phyloP scores from a whole-genome alignment of 2,113 vertebrate genomes.

The Mionectes macconnelli region DNA sequence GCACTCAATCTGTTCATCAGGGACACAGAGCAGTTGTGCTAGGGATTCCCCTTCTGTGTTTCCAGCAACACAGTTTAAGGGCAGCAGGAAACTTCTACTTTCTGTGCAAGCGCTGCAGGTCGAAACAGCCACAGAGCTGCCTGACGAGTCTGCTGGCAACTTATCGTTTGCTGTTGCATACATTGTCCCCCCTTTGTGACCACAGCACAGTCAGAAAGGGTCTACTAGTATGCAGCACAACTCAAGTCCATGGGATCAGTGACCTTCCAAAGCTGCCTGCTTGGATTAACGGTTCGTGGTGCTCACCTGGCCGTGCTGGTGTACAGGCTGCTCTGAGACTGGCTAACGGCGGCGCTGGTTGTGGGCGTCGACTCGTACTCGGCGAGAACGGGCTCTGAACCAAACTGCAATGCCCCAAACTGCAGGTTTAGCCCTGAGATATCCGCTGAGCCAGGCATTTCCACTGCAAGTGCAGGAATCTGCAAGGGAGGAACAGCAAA shows the following conservation, averaged over 20 bases:
- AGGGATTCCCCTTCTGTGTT: neutral
- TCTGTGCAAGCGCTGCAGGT: neutral
- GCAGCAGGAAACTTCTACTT: neutral
- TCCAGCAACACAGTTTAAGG: neutral
- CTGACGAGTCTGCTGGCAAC: neutral
- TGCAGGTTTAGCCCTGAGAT: conserved; percentile 94
- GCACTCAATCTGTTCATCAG: neutral
- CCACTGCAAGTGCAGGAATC: conserved; percentile 94
- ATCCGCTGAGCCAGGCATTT: conserved; percentile 95
- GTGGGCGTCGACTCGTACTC: conserved; percentile 88
- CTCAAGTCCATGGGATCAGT: fast-evolving
- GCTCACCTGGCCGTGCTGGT: conserved; percentile 87
- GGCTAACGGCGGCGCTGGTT: conserved; percentile 78
- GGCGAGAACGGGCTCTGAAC: conserved; percentile 91
- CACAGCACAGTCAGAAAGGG: conserved; percentile 6
- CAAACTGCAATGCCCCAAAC: conserved; percentile 95
- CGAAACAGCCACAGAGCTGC: neutral
- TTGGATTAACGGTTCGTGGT: fast-evolving
- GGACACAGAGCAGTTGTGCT: neutral
- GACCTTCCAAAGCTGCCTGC: neutral
- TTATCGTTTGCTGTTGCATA: conserved; percentile 26
- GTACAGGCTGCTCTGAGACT: conserved; percentile 89
- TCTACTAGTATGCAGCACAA: neutral
- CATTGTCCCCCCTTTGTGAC: conserved; percentile 11
- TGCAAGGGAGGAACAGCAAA: conserved; percentile 31